Conservation (phyloP, 2,113 vertebrate species). For the Nothocercus nigrocapillus region DNA sequence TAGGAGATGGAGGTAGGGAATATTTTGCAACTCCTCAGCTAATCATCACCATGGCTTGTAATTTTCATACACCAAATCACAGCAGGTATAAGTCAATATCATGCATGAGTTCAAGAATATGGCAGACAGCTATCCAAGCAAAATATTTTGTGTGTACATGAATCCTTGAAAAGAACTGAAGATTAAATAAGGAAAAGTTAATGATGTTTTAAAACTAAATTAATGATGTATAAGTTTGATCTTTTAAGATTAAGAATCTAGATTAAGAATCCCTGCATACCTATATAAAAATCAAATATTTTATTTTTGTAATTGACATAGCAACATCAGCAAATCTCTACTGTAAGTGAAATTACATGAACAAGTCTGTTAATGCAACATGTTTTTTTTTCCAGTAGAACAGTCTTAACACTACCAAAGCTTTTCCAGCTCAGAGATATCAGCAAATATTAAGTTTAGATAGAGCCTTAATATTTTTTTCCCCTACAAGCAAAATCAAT, state of each 20-base stretch:
- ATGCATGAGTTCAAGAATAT: neutral
- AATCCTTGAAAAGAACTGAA: neutral
- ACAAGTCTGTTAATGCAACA: neutral
- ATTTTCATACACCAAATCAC: neutral
- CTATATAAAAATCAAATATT: neutral
- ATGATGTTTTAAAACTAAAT: neutral
- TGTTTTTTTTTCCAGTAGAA: neutral
- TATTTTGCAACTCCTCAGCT: neutral
- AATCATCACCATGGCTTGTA: neutral
- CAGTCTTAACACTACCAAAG: neutral
- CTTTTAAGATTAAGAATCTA: neutral
- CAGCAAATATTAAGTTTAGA: neutral
- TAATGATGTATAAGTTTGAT: neutral
- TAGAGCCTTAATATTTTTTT: too few relatives aligned
- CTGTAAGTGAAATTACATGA: neutral
- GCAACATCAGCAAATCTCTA: neutral
- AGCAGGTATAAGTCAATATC: neutral
- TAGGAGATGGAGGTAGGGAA: neutral
- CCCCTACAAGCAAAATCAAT: neutral
- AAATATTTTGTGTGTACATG: neutral
- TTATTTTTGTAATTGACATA: neutral
- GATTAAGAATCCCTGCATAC: neutral
- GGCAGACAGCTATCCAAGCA: neutral
- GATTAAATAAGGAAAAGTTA: neutral
- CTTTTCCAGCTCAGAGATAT: neutral